Conservation (phyloP, 1,140 invertebrate species). For the Limonius californicus region DNA sequence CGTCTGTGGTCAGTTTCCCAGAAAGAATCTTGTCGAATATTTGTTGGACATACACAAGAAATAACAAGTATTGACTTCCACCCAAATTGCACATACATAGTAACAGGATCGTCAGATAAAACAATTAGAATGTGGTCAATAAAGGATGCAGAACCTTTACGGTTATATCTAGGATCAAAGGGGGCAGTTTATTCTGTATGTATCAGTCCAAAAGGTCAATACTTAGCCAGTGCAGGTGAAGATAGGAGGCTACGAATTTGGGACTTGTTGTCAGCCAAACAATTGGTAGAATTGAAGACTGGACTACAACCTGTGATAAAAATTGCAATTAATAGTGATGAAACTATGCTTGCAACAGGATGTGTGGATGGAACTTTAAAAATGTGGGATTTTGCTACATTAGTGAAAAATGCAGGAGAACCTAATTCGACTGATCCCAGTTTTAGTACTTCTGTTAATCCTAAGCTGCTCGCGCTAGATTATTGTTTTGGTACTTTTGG, state of each 20-base stretch:
- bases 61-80: slow-evolving; percentile 76
- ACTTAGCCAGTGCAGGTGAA: slow-evolving; percentile 65
- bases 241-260: slow-evolving; percentile 64
- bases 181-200: slow-evolving; percentile 59
- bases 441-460: slow-evolving; percentile 24
- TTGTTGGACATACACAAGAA: slow-evolving; percentile 78
- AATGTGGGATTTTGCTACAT: slow-evolving; percentile 53
- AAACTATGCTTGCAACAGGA: slow-evolving; percentile 59
- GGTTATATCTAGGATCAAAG: slow-evolving; percentile 59
- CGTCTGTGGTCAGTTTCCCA: slow-evolving; percentile 81
- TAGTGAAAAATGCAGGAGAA: slow-evolving; percentile 22
- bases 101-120: slow-evolving; percentile 66
- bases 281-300: slow-evolving; percentile 59
- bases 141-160: slow-evolving; percentile 56
- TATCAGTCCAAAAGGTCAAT: slow-evolving; percentile 69
- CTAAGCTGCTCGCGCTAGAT: slow-evolving; percentile 33
- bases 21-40: slow-evolving; percentile 73
- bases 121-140: slow-evolving; percentile 64
- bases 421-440: slow-evolving; percentile 24
- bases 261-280: slow-evolving; percentile 61
- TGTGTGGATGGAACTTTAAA: slow-evolving; percentile 57
- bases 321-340: slow-evolving; percentile 59
- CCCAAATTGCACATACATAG: slow-evolving; percentile 64
- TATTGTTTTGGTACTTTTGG: slow-evolving; percentile 36
- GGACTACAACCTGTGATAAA: slow-evolving; percentile 58